These are phyloP conservation scores for Oryzias dopingdopingensis DNA, from an alignment of 2,797 vertebrate genomes.

Conservation along the genomic window DNA sequence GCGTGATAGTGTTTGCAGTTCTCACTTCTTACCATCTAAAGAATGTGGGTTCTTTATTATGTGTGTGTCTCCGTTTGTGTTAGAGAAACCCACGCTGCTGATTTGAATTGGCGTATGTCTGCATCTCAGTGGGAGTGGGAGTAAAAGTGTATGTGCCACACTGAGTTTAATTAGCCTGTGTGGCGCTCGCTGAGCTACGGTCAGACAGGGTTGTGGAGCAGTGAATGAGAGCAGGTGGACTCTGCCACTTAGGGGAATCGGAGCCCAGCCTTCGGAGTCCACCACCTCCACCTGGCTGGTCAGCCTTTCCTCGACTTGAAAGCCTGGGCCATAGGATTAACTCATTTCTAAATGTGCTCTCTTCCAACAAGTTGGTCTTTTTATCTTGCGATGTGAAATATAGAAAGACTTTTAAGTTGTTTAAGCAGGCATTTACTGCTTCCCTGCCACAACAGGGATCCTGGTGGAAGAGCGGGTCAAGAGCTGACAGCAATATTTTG, in stretches of 20 bases:
- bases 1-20: conserved; percentile 57
- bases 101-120: conserved; percentile 46
- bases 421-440: conserved; percentile 34
- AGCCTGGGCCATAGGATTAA: conserved; percentile 24
- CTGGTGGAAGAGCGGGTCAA: conserved; percentile 56
- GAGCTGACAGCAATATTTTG: conserved; percentile 64
- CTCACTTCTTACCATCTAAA: conserved; percentile 35
- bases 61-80: conserved; percentile 53
- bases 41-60: conserved; percentile 50
- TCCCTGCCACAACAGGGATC: conserved; percentile 31
- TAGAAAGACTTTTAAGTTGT: conserved; percentile 25
- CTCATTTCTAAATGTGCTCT: conserved; percentile 37
- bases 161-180: conserved; percentile 73
- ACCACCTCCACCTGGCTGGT: background rate
- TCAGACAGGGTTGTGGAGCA: conserved; percentile 53
- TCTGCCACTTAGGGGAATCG: conserved; percentile 53
- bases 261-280: conserved; percentile 36
- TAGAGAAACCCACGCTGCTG: conserved; percentile 50
- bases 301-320: conserved; percentile 20
- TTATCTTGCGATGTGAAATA: conserved; percentile 12
- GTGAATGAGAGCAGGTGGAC: conserved; percentile 71
- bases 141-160: conserved; percentile 60
- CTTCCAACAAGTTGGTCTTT: conserved; percentile 32
- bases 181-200: conserved; percentile 51
- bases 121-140: conserved; percentile 62